These are phyloP conservation scores for Rhyacichthys aspro DNA, from an alignment of 2,797 vertebrate species.

Conservation along the genomic window DNA sequence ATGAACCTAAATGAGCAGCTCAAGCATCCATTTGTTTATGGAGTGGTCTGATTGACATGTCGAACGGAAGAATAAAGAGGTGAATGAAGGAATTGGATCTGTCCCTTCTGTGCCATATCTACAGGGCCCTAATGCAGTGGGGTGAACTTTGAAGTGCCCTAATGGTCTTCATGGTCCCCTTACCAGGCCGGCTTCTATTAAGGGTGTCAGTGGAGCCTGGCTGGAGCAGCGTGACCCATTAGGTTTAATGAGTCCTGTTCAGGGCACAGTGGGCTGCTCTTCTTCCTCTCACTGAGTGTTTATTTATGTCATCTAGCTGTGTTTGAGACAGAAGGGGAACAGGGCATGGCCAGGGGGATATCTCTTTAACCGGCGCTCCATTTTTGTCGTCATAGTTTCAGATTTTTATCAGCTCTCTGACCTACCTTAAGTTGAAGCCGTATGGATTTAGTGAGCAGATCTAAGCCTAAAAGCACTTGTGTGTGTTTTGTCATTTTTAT, in stretches of 20 bases:
- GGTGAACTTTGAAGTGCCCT: slow-evolving; percentile 80
- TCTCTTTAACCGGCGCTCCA: slow-evolving; percentile 2
- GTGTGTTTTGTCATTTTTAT: too few species aligned
- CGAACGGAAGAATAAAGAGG: slow-evolving; percentile 62
- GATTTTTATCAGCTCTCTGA: slow-evolving; percentile 24
- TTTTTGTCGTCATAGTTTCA: slow-evolving; percentile 15
- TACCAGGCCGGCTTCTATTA: slow-evolving; percentile 75
- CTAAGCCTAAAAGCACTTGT: too few species aligned
- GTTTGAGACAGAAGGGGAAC: slow-evolving; percentile 30
- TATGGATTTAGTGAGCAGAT: neutral
- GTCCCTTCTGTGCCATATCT: slow-evolving; percentile 65
- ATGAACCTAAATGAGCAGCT: slow-evolving; percentile 69
- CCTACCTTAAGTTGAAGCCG: slow-evolving; percentile 2
- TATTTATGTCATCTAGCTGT: slow-evolving; percentile 62
- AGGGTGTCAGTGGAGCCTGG: slow-evolving; percentile 77
- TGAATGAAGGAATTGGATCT: slow-evolving; percentile 69
- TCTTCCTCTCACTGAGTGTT: slow-evolving; percentile 65
- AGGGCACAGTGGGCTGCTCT: slow-evolving; percentile 65
- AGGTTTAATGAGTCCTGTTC: slow-evolving; percentile 75
- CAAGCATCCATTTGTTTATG: slow-evolving; percentile 73
- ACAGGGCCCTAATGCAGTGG: slow-evolving; percentile 55
- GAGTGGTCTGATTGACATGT: slow-evolving; percentile 66
- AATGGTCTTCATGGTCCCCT: slow-evolving; percentile 78
- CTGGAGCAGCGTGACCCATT: slow-evolving; percentile 76
- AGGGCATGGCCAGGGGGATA: slow-evolving; percentile 6